Evolutionary conservation across 2,113 vertebrate genomes (phyloP).

Genomic region (Myocastor coypus): DNA sequence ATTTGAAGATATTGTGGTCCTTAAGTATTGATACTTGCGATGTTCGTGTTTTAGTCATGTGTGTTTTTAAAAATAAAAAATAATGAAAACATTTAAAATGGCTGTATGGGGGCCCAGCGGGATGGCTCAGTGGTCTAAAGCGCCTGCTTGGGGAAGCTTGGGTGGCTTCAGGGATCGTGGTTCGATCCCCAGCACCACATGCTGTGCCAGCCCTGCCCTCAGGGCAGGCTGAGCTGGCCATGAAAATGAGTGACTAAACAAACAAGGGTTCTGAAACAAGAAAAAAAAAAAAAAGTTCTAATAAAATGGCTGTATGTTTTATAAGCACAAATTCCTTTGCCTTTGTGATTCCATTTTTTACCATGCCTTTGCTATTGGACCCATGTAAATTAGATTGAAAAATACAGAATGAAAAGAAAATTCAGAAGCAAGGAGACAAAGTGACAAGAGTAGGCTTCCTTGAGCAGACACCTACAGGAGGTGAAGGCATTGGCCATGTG

Average conservation of each 20-base stretch:
- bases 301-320: too few relatives aligned
- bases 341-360: neutral
- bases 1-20: neutral
- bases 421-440: neutral
- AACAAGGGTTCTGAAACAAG: too few relatives aligned
- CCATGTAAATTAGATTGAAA: neutral
- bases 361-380: neutral
- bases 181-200: too few relatives aligned
- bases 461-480: neutral
- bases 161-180: too few relatives aligned
- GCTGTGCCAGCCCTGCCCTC: too few relatives aligned
- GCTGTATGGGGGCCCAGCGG: too few relatives aligned
- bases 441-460: neutral
- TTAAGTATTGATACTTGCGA: slow-evolving; percentile 30
- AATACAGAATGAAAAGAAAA: neutral
- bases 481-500: neutral
- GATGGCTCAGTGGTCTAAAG: too few relatives aligned
- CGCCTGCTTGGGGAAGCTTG: too few relatives aligned
- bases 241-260: too few relatives aligned
- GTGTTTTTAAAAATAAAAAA: slow-evolving; percentile 58
- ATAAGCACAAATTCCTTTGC: neutral
- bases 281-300: too few relatives aligned
- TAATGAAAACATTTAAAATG: neutral
- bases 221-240: too few relatives aligned
- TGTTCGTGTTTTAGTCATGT: slow-evolving; percentile 1